Base-by-base conservation (phyloP, 2,888 invertebrate species). In the Calameuta idolon region DNA sequence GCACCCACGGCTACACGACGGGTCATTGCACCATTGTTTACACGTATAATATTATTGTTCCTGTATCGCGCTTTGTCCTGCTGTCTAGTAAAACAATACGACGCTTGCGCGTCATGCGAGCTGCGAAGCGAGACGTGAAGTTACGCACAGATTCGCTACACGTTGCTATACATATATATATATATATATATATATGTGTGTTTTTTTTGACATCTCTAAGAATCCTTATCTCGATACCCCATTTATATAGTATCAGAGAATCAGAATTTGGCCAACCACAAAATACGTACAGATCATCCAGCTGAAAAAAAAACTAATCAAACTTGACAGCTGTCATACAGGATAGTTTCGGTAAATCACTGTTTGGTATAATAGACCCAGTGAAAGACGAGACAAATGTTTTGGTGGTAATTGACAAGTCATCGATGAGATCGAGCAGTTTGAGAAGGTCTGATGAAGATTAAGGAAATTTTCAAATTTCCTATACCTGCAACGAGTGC, bases 1-100 rank as follows among this genome's bases (percentile, higher is more conserved):
- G 55, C 31, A 34, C 71, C 71, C 71, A 71, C 71, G 71, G 71
- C 71, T 71, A 2, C 23, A 12, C 31, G 23, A 40, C 77, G 75
- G 83, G 83, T 83, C 86, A 75, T 81, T 84, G 83, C 81, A 82
- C 85, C 82, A 84, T 86, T 85, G 85, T 84, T 85, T 82, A 82
- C 77, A 76, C 82, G 74, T 71, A 81, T 81, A 83, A 83, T 84
- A 81, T 84, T 84, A 84, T 84, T 83, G 81, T 83, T 81, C 78
- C 80, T 78, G 76, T 83, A 83, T 83, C 83, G 76, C 77, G 75
- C 81, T 81, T 83, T 80, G 81, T 79, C 76, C 78, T 37, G 76
- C 81, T 82, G 76, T 81, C 75, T 77, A 77, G 80, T 80, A 79
- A 83, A 83, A 83, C 83, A 83, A 83, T 83, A 81, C 80, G 79